Evolutionary conservation across 2,888 invertebrate species (phyloP), one percentile per base, ranked within the genome.

Genomic region (Acleris cristana): DNA sequence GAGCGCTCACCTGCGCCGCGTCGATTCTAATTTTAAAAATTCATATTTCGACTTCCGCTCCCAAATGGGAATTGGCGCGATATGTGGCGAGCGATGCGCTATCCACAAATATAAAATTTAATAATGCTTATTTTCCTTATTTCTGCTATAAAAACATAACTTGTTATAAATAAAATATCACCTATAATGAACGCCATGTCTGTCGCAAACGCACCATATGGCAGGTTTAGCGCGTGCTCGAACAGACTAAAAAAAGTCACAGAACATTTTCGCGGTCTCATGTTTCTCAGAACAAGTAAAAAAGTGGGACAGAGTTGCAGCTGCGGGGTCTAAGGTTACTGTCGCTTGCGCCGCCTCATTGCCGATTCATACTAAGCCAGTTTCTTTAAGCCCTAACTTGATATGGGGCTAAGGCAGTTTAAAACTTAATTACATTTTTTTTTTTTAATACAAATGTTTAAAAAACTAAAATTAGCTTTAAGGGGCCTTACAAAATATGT

Each of bases 41-140:
- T 89, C 89, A 89, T 88, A 90, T 90, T 88, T 87, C 84, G 82
- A 91, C 91, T 90, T 92, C 91, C 91, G 92, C 80, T 91, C 87
- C 82, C 83, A 81, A 91, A 90, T 85, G 86, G 86, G 87, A 89
- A 88, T 90, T 89, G 88, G 90, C 89, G 88, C 87, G 82, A 79
- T 84, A 79, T 78, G 80, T 73, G 78, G 75, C 75, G 73, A 75
- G 74, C 78, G 77, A 72, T 79, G 75, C 74, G 72, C 71, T 72
- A 56, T 63, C 71, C 59, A 64, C 65, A 69, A 69, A 66, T 72
- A 70, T 26, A 63, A 53, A 67, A 69, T 60, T 51, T 2, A 48
- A 48, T 48, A 18, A 5, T 48, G 48, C n/a, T 48, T 48, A 48
- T 48, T 48, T 48, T 48, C 48, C 7, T 48, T 48, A 48, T 14